A percentile compares a stretch with the other conserved stretches of the same genome.
Evolutionary conservation across 2,797 vertebrate species (phyloP).

Genomic region (Etheostoma nigrum): DNA sequence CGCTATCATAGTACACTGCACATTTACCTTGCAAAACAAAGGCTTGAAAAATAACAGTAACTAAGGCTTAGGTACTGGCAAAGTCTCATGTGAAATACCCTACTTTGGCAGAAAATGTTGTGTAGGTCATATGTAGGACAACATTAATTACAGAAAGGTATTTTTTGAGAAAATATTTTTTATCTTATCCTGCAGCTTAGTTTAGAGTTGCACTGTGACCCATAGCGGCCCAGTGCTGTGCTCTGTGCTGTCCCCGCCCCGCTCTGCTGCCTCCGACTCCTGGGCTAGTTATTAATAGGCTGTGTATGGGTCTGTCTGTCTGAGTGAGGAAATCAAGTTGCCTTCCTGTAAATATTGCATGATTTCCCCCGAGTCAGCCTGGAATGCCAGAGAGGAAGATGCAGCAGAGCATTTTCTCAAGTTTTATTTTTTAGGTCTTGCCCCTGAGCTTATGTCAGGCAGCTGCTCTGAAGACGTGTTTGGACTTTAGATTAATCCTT

Average conservation of each 20-base stretch:
- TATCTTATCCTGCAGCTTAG: background rate
- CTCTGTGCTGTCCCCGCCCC: slow-evolving; percentile 14
- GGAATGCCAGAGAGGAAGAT: slow-evolving; percentile 60
- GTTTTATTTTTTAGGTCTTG: background rate
- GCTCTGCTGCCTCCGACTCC: slow-evolving; percentile 57
- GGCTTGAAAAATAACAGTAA: background rate
- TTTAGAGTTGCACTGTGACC: slow-evolving; percentile 28
- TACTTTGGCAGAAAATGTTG: background rate
- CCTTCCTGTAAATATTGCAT: slow-evolving; percentile 81
- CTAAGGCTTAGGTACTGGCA: background rate
- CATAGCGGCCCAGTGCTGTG: background rate
- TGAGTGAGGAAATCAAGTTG: slow-evolving; percentile 78
- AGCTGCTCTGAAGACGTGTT: background rate
- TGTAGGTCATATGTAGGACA: background rate
- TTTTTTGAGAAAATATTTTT: background rate
- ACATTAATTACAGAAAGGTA: background rate
- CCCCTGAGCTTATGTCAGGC: slow-evolving; percentile 26
- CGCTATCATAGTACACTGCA: background rate
- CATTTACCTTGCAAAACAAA: background rate
- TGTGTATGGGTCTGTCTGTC: slow-evolving; percentile 59
- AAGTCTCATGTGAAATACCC: background rate
- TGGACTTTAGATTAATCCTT: slow-evolving; percentile 23
- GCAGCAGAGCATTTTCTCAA: slow-evolving; percentile 17
- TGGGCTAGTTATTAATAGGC: slow-evolving; percentile 74
- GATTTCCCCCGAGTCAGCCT: slow-evolving; percentile 68